A percentile compares a stretch with the other conserved stretches of the same genome.
Conservation (phyloP, 2,888 invertebrate genomes). For the Eudasyphora cyanicolor region DNA sequence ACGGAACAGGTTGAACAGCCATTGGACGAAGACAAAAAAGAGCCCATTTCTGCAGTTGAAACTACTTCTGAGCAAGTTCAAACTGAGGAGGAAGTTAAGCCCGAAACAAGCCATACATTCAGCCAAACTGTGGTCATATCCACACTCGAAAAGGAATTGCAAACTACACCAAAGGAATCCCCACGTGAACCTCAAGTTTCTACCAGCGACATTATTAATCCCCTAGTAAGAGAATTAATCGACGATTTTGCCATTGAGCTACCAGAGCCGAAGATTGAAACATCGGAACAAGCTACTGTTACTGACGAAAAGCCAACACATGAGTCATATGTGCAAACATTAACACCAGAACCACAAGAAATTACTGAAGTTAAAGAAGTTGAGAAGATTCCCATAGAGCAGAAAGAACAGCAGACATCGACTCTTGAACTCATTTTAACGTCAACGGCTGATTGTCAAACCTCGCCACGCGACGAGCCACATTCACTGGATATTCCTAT, state of each 20-base stretch:
- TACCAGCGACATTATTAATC: slow-evolving; percentile 75
- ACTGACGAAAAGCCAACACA: slow-evolving; percentile 73
- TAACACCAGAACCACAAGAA: slow-evolving; percentile 70
- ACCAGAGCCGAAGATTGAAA: slow-evolving; percentile 68
- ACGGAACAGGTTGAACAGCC: slow-evolving; percentile 69
- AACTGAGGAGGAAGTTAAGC: slow-evolving; percentile 67
- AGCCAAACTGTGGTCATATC: slow-evolving; percentile 74
- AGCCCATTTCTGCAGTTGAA: background rate
- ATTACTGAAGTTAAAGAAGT: slow-evolving; percentile 51
- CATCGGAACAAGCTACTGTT: slow-evolving; percentile 70
- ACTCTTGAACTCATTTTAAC: slow-evolving; percentile 69
- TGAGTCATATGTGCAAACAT: slow-evolving; percentile 72
- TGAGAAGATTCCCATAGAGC: slow-evolving; percentile 65
- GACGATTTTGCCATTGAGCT: slow-evolving; percentile 77
- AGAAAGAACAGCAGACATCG: slow-evolving; percentile 69
- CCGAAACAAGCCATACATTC: slow-evolving; percentile 73
- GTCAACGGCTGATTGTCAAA: slow-evolving; percentile 75
- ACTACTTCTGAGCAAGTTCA: slow-evolving; percentile 76
- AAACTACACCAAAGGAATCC: slow-evolving; percentile 75
- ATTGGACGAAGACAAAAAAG: slow-evolving; percentile 66
- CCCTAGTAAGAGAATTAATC: slow-evolving; percentile 78
- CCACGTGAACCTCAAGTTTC: slow-evolving; percentile 68
- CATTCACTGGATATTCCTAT: slow-evolving; percentile 55
- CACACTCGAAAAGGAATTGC: slow-evolving; percentile 76
- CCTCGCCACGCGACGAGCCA: slow-evolving; percentile 69